These are phyloP conservation scores for Drosophila rellima DNA, from an alignment of 2,888 invertebrate species.

Conservation along the genomic window DNA sequence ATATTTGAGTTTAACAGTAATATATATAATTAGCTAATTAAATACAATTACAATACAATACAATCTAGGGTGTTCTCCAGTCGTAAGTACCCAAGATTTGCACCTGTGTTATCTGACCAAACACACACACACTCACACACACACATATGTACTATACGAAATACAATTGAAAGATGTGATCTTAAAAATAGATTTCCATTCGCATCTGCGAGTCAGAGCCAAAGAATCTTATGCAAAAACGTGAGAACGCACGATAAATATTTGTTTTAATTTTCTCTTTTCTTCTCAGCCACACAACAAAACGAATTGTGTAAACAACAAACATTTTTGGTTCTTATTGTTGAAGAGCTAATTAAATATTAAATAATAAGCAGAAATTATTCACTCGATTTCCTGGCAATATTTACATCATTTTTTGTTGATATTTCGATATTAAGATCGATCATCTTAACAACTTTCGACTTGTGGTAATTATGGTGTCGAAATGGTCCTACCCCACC, in stretches of 20 bases:
- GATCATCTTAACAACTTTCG: conserved; percentile 64
- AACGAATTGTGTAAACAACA: conserved; percentile 64
- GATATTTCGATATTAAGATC: conserved; percentile 22
- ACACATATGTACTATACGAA: conserved; percentile 34
- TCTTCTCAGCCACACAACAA: conserved; percentile 23
- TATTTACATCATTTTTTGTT: conserved; percentile 26
- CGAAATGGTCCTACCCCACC: conserved; percentile 31
- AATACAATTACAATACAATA: not conserved
- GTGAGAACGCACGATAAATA: conserved; percentile 69
- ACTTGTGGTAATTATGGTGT: conserved; percentile 52
- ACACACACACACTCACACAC: too few species aligned
- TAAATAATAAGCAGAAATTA: conserved; percentile 7
- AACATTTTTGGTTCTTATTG: conserved; percentile 55
- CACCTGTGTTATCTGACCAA: conserved; percentile 62
- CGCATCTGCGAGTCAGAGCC: conserved; percentile 61
- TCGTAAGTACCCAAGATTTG: conserved; percentile 15
- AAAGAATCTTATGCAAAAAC: conserved; percentile 73
- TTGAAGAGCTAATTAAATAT: conserved; percentile 30
- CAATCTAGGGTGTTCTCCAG: conserved; percentile 33
- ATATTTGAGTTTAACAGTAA: not conserved
- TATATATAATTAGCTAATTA: not conserved
- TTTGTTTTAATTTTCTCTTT: conserved; percentile 42
- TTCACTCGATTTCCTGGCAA: conserved; percentile 2
- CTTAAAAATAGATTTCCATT: conserved; percentile 72
- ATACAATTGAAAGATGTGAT: conserved; percentile 16